Conservation (phyloP, 2,797 vertebrate genomes). For the Caiman crocodilus region DNA sequence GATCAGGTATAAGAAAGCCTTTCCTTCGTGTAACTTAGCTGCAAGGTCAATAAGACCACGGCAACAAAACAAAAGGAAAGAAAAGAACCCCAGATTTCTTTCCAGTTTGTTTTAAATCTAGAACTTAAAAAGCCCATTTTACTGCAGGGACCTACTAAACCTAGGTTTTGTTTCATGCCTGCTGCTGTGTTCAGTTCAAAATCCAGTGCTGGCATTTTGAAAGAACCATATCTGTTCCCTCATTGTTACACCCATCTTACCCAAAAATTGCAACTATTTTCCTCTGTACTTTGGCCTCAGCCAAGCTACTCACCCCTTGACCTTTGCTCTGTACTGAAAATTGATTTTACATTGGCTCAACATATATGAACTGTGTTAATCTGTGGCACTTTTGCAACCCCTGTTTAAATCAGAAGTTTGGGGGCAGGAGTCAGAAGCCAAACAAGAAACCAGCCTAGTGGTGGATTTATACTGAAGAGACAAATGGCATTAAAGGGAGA, state of each 20-base stretch:
- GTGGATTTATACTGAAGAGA: background rate
- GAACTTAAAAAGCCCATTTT: background rate
- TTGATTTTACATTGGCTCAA: background rate
- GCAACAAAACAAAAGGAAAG: background rate
- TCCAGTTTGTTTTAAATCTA: background rate
- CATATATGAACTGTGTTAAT: background rate
- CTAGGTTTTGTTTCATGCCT: background rate
- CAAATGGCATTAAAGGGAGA: background rate
- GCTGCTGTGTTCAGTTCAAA: background rate
- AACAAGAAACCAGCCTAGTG: background rate
- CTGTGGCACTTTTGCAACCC: background rate
- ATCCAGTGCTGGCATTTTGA: background rate
- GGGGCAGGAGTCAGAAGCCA: background rate
- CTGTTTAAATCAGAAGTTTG: background rate
- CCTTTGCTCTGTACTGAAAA: background rate
- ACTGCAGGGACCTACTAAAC: background rate
- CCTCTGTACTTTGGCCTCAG: background rate
- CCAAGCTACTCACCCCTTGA: background rate
- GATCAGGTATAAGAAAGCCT: background rate
- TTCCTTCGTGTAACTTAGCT: background rate
- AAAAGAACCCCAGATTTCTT: background rate
- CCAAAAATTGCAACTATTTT: background rate
- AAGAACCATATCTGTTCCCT: background rate
- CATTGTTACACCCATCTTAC: fast-evolving
- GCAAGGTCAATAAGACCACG: background rate